Percentiles rank a stretch among this genome's conserved stretches.
Conservation (phyloP, 2,797 vertebrate species). For the Pangasius djambal region DNA sequence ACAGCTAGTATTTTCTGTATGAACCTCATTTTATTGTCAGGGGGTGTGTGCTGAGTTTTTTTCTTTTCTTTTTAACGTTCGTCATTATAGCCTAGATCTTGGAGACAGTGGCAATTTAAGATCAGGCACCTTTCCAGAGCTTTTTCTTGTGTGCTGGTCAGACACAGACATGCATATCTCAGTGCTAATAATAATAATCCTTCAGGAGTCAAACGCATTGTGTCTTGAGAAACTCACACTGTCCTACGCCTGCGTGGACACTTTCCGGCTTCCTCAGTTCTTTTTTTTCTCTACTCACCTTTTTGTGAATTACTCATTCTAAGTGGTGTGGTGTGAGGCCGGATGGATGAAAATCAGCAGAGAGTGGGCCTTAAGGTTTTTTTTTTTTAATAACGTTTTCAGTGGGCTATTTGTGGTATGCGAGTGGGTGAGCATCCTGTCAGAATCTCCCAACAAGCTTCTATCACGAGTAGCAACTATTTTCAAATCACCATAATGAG, state of each 20-base stretch:
- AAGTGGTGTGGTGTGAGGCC: constrained; percentile 23
- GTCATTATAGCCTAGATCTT: neutral
- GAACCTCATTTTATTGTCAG: neutral
- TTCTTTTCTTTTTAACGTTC: neutral
- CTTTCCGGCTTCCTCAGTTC: constrained; percentile 4
- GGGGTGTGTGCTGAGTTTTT: neutral
- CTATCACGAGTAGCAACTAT: constrained; percentile 4
- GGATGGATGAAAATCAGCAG: constrained; percentile 26
- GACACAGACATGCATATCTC: neutral
- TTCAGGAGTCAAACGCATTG: neutral
- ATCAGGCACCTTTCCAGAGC: neutral
- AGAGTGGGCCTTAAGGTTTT: constrained; percentile 32
- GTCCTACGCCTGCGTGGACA: neutral
- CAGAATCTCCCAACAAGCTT: constrained; percentile 25
- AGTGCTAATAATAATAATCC: constrained; percentile 1
- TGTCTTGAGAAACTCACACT: neutral
- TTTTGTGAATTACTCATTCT: constrained; percentile 39
- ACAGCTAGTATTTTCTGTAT: neutral
- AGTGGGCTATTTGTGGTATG: constrained; percentile 38
- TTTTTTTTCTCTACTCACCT: neutral
- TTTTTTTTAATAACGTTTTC: constrained; percentile 41
- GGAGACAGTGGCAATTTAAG: neutral
- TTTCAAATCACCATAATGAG: constrained; percentile 16
- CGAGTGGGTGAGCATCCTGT: constrained; percentile 50
- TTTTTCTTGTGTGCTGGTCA: neutral